Evolutionary conservation across 2,888 invertebrate species (phyloP), one percentile per base, ranked within the genome.

Genomic region (Sabellastarte sp.): DNA sequence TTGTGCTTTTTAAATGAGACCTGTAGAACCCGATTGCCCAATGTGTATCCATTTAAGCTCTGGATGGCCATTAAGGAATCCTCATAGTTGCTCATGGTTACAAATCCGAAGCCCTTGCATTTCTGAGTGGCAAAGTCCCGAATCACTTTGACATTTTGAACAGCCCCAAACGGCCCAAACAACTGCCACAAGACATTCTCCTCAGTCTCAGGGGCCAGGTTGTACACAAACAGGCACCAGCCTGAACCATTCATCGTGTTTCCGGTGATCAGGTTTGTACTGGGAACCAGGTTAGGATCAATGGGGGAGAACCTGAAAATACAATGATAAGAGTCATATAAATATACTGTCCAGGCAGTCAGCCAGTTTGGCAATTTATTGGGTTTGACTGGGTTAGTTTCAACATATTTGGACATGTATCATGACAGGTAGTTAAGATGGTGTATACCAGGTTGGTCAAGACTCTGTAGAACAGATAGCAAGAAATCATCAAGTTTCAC

Each of bases 21-120:
- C 88, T 96, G 96, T 83, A 96, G 89, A 78, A 95, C 93, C 78
- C 96, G 90, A 86, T 94, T 95, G 80, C 93, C 94, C 80, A 97
- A 88, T 78, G 93, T 93, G 87, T 95, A 95, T 80, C 96, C 96
- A 86, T 97, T 96, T 82, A 97, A 88, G 73, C 93, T 93, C 86
- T 95, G 93, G 82, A 96, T 96, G 76, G 97, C 96, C 78, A 94
- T 92, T 71, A 95, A 90, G 66, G 96, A 94, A 86, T 97, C 96
- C 81, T 96, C 95, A 84, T 97, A 96, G 86, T 95, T 95, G 84
- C 95, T 95, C 96, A 97, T 97, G 73, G 95, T 95, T 76, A 97
- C 95, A 86, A 96, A 96, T 75, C 95, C 97, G 86, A 95, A 97
- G 53, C 97, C 97, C 88, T 95, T 96, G 88, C 96, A 96, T 86